These are phyloP conservation scores for Leptinotarsa haldemani DNA, from an alignment of 2,888 invertebrate genomes.

Conservation along the genomic window DNA sequence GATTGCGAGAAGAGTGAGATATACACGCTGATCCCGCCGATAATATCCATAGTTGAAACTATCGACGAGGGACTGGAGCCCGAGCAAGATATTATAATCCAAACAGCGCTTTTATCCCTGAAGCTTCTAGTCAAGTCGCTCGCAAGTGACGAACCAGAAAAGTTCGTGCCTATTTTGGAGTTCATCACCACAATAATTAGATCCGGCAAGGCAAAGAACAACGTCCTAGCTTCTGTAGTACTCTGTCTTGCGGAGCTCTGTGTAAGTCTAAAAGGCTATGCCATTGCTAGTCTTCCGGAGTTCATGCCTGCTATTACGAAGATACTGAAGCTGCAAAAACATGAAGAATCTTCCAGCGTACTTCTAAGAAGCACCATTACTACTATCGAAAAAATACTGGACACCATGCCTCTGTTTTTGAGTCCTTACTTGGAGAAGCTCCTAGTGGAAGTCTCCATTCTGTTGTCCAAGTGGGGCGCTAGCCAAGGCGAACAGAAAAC, in stretches of 20 bases:
- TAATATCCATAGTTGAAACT: conserved; percentile 72
- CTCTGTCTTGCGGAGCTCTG: conserved; percentile 85
- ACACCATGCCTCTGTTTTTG: conserved; percentile 83
- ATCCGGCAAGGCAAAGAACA: conserved; percentile 68
- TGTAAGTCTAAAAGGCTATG: conserved; percentile 79
- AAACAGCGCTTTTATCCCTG: conserved; percentile 84
- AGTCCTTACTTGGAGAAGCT: conserved; percentile 86
- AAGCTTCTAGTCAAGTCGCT: conserved; percentile 84
- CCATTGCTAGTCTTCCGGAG: conserved; percentile 78
- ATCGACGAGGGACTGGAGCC: conserved; percentile 62
- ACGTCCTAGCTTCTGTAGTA: conserved; percentile 79
- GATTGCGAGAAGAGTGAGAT: conserved; percentile 66
- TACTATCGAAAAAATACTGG: conserved; percentile 84
- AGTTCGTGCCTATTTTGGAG: conserved; percentile 78
- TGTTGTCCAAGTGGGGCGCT: conserved; percentile 59
- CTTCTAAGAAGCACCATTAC: conserved; percentile 81
- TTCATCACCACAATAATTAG: conserved; percentile 74
- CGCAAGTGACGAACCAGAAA: conserved; percentile 74
- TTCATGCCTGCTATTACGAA: conserved; percentile 83
- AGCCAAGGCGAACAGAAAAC: conserved; percentile 54
- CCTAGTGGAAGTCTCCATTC: conserved; percentile 73
- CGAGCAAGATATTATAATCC: conserved; percentile 79
- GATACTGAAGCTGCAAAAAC: conserved; percentile 73
- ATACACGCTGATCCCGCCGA: conserved; percentile 71
- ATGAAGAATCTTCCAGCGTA: conserved; percentile 70